Base-by-base conservation (phyloP, 2,888 invertebrate species). In the Romanomermis culicivorax region DNA sequence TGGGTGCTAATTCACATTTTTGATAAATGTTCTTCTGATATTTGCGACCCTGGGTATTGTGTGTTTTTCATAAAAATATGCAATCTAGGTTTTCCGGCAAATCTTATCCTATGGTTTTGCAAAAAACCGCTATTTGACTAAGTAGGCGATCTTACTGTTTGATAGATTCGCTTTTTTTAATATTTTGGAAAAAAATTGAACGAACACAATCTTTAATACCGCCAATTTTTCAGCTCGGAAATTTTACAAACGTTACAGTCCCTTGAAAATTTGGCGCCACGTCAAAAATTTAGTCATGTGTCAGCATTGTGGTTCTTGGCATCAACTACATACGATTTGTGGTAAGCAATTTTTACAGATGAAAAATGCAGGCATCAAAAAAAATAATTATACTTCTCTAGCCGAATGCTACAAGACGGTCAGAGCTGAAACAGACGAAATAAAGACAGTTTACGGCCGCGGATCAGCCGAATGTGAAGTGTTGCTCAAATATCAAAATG, bases 321-420 rank as follows among this genome's bases (percentile, higher is more conserved):
- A 69, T 59, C 65, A 69, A 55, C 60, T 58, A n/a, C 63, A 68
- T 49, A 68, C 69, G 17, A 62, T 71, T 7, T 71, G 71, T 63
- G 66, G 70, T 67, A 26, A 17, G 36, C 17, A 36, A 36, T 36
- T 7, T 11, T 17, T 36, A 36, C 17, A 17, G 36, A n/a, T n/a
- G n/a, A n/a, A n/a, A n/a, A n/a, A n/a, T n/a, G n/a, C n/a, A n/a
- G n/a, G n/a, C n/a, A n/a, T n/a, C n/a, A n/a, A n/a, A n/a, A n/a
- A n/a, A n/a, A n/a, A n/a, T n/a, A n/a, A n/a, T n/a, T 45, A n/a
- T 51, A n/a, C 17, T 29, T 4, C 17, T 30, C 17, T 30, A 51
- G 51, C 30, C 24, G 29, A 29, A 4, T 51, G 51, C 36, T 51
- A 51, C 24, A 51, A 29, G 20, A 20, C 20, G 7, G 51, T 51